These are phyloP conservation scores for Umimayanthus kanabou DNA, from an alignment of 92 coral and sea anemone genomes.

Conservation along the genomic window DNA sequence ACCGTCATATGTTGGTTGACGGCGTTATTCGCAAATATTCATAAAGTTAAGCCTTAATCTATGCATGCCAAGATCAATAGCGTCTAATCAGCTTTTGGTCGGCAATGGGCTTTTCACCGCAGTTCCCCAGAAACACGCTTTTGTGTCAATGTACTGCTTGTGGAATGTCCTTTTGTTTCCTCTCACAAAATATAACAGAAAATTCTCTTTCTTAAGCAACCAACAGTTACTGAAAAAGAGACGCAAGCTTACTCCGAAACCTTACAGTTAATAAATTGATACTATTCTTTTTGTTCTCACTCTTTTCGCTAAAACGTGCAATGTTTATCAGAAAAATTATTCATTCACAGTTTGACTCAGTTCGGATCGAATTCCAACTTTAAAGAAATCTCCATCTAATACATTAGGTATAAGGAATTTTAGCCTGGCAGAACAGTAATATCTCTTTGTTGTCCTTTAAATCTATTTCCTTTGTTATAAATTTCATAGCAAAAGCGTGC, in stretches of 20 bases:
- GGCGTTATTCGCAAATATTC: too few relatives aligned
- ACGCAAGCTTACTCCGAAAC: not conserved
- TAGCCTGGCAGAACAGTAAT: not conserved
- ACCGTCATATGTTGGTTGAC: too few relatives aligned
- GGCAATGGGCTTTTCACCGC: too few relatives aligned
- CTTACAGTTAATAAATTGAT: not conserved
- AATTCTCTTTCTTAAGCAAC: not conserved
- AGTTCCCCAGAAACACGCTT: conserved; percentile 12
- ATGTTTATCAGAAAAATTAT: not conserved
- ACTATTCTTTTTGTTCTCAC: not conserved
- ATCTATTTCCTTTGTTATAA: not conserved
- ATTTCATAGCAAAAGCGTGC: not conserved
- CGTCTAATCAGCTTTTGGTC: not conserved
- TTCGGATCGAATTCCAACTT: not conserved
- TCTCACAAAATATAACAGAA: not conserved
- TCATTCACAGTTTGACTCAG: not conserved
- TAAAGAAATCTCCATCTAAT: too few relatives aligned
- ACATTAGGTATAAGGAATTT: not conserved
- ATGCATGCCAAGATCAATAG: not conserved
- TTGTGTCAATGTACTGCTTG: conserved; percentile 13
- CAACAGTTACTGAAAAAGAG: not conserved
- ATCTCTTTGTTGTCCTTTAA: not conserved
- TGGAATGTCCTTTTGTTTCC: conserved; percentile 30
- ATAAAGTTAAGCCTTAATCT: not conserved
- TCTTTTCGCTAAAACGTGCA: not conserved